phyloP scores from a whole-genome alignment of 2,797 vertebrate genomes.

The Pogoniulus pusillus region DNA sequence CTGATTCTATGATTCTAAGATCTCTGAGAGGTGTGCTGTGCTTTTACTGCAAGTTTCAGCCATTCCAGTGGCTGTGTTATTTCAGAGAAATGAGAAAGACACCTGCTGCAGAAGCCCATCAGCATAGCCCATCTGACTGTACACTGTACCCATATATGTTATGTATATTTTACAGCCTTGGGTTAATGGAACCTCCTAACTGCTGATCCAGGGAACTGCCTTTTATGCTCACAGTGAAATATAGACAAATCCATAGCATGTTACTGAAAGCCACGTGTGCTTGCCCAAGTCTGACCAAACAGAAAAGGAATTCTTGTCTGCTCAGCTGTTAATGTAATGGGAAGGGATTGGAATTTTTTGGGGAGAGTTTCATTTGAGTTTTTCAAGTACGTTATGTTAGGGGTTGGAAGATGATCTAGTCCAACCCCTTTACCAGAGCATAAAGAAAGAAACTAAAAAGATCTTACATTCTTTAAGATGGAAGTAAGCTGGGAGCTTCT shows the following conservation, averaged over 20 bases:
- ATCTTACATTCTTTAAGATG: background rate
- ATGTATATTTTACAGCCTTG: slow-evolving; percentile 28
- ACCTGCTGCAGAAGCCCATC: background rate
- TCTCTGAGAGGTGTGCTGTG: background rate
- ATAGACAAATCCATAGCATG: slow-evolving; percentile 52
- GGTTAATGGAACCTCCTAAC: slow-evolving; percentile 51
- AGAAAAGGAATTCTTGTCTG: slow-evolving; percentile 26
- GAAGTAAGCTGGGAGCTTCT: background rate
- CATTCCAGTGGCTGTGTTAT: background rate
- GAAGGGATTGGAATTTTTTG: background rate
- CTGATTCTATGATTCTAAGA: no score
- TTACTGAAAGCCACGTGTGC: slow-evolving; percentile 44
- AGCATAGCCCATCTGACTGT: background rate
- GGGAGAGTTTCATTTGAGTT: background rate
- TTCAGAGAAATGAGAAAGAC: slow-evolving; percentile 19
- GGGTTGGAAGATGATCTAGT: background rate
- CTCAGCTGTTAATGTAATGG: slow-evolving; percentile 28
- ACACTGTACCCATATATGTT: background rate
- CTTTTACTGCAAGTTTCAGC: slow-evolving; percentile 10
- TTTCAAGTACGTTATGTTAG: background rate
- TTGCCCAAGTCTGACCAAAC: slow-evolving; percentile 39
- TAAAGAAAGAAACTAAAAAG: background rate
- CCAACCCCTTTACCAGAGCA: no score
- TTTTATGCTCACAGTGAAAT: slow-evolving; percentile 46
- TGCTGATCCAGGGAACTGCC: slow-evolving; percentile 42